phyloP scores from a whole-genome alignment of 1,140 invertebrate genomes.

The Amphibalanus amphitrite region DNA sequence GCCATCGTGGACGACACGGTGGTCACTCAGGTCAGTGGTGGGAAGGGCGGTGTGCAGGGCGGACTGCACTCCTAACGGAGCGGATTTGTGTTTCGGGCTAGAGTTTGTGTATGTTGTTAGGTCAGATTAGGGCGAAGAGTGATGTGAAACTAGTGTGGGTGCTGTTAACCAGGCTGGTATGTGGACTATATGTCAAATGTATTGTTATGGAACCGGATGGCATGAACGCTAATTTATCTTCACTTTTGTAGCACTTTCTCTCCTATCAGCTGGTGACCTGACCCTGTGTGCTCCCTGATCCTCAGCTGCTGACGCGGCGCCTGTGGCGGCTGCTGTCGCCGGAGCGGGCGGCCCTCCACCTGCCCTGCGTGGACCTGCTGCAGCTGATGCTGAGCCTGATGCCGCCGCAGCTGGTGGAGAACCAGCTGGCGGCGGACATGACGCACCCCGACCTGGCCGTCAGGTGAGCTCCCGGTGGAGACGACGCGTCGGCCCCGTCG shows the following conservation, averaged over 20 bases:
- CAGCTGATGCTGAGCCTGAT: slow-evolving; percentile 15
- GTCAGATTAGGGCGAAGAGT: too few relatives aligned
- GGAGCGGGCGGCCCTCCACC: slow-evolving; percentile 11
- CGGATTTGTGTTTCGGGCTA: too few relatives aligned
- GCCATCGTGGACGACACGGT: slow-evolving; percentile 43
- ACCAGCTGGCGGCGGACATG: slow-evolving; percentile 6
- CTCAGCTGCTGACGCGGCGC: slow-evolving; percentile 15
- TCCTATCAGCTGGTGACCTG: slow-evolving; percentile 20
- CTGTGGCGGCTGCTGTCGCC: slow-evolving; percentile 14
- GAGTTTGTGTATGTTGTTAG: too few relatives aligned
- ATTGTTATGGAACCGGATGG: too few relatives aligned
- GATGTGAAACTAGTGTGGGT: too few relatives aligned
- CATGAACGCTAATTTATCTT: too few relatives aligned
- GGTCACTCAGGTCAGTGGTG: slow-evolving; percentile 48
- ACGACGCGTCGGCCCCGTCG: too few relatives aligned
- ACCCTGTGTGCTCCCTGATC: background rate
- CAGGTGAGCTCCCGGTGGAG: background rate
- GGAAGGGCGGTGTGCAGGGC: too few relatives aligned
- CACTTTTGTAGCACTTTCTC: too few relatives aligned
- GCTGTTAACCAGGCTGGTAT: too few relatives aligned
- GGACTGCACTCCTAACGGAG: too few relatives aligned
- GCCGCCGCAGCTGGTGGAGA: slow-evolving; percentile 11
- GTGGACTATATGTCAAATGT: too few relatives aligned
- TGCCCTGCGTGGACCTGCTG: slow-evolving; percentile 15
- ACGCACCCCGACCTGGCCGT: slow-evolving; percentile 5